Base-by-base conservation (phyloP, 2,888 invertebrate species). In the Idaea dimidiata region DNA sequence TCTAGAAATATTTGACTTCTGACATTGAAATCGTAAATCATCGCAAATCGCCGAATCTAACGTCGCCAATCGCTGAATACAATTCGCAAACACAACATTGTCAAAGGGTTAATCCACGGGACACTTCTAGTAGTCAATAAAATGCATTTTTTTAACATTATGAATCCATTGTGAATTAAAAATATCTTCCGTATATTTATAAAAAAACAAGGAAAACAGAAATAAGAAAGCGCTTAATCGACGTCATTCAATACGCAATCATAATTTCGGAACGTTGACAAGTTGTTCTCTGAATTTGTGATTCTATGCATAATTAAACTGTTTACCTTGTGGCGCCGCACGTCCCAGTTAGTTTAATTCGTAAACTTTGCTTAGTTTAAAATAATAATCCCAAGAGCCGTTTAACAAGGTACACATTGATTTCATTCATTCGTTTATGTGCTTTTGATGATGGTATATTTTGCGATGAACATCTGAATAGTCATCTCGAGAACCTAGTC, bases 271-370 rank as follows among this genome's bases (percentile, higher is more conserved):
- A 71, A 67, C 70, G 66, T 68, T 68, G 71, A 67, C 69, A 66
- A 65, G 63, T 72, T 66, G 75, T 77, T 77, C 77, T 76, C 75
- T 80, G 80, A 82, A 82, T 81, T 87, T 85, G 85, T 89, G 88
- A 85, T 86, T 87, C 81, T 81, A 87, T 83, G 87, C 83, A 79
- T 86, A 84, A 86, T 89, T 87, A 86, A 84, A 83, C 59, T 88
- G 88, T 91, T 90, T 86, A 78, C 80, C 75, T 74, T 76, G 63
- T 78, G 91, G 91, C 91, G 89, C 88, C 91, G 84, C 81, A 82
- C 83, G 84, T 85, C 83, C 81, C 79, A 80, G 74, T 78, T 79
- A 78, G 84, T 81, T 84, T 82, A 72, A 79, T 82, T 81, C 81
- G 84, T 82, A 82, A 82, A 86, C 81, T 80, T 85, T 83, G 84